A percentile compares a stretch with the other conserved stretches of the same genome.
Evolutionary conservation across 2,888 invertebrate species (phyloP).

Genomic region (Julus scandinavius): DNA sequence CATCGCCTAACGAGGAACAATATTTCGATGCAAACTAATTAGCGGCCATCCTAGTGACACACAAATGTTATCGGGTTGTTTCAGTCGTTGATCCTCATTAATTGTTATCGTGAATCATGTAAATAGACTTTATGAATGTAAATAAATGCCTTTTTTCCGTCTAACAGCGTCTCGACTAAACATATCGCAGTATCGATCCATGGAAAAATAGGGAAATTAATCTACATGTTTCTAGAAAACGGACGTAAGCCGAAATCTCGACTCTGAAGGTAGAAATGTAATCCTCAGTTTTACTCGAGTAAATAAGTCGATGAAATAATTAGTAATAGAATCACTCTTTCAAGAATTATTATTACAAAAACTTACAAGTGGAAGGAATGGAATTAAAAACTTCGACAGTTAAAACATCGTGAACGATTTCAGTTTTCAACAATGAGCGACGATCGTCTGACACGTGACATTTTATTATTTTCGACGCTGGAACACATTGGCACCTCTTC

Average conservation of each 20-base stretch:
- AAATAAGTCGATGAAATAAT: background rate
- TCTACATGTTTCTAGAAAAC: no score
- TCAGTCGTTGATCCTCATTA: background rate
- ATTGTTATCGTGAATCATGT: background rate
- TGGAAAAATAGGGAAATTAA: no score
- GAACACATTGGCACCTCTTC: slow-evolving; percentile 56
- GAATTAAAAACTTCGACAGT: background rate
- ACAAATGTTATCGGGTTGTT: background rate
- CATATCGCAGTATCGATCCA: background rate
- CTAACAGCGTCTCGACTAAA: background rate
- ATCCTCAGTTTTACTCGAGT: no score
- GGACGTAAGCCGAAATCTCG: no score
- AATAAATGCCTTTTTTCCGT: background rate
- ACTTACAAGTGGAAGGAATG: background rate
- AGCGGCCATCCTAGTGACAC: background rate
- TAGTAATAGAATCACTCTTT: background rate
- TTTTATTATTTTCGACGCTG: slow-evolving; percentile 52
- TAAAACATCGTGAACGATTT: background rate
- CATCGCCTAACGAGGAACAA: background rate
- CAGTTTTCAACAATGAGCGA: background rate
- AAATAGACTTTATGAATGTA: background rate
- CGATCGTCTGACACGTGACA: background rate
- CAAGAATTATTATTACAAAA: slow-evolving; percentile 1
- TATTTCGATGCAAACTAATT: background rate
- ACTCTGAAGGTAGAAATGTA: no score